Percentiles rank a stretch among this genome's conserved stretches.
phyloP scores from a whole-genome alignment of 1,140 invertebrate genomes.

The Pachypeltis micranthus region DNA sequence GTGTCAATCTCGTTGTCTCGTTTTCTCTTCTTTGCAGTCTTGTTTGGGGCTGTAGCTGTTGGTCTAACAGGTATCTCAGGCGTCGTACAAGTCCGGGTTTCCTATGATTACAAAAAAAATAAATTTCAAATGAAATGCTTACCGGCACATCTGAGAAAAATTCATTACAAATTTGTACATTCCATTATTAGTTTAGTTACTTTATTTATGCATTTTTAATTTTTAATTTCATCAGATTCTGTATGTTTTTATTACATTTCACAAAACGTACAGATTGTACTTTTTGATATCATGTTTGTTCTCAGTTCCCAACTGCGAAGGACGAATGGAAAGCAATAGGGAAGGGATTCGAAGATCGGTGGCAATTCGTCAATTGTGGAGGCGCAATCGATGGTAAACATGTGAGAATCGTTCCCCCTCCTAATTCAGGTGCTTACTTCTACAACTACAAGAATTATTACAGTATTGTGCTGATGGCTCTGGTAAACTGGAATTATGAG shows the following conservation, averaged over 20 bases:
- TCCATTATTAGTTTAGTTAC: background rate
- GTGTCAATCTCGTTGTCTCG: background rate
- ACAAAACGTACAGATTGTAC: too few species aligned
- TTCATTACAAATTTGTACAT: background rate
- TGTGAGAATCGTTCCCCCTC: constrained; percentile 31
- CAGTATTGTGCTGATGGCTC: constrained; percentile 37
- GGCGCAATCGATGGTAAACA: constrained; percentile 36
- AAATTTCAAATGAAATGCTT: background rate
- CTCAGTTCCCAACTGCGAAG: too few species aligned
- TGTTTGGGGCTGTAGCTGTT: background rate
- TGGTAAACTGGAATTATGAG: constrained; percentile 38
- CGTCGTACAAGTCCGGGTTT: background rate
- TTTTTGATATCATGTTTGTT: too few species aligned
- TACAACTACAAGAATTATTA: constrained; percentile 38
- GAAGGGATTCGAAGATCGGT: constrained; percentile 27
- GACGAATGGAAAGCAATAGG: constrained; percentile 29
- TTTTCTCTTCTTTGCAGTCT: background rate
- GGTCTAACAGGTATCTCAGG: background rate
- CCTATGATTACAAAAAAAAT: background rate
- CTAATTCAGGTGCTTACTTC: constrained; percentile 31
- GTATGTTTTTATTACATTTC: too few species aligned
- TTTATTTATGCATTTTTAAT: background rate
- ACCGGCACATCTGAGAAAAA: background rate
- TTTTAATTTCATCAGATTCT: too few species aligned
- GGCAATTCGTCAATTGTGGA: constrained; percentile 32